Base-by-base conservation (phyloP, 2,113 vertebrate genomes). In the Anthoscopus minutus region DNA sequence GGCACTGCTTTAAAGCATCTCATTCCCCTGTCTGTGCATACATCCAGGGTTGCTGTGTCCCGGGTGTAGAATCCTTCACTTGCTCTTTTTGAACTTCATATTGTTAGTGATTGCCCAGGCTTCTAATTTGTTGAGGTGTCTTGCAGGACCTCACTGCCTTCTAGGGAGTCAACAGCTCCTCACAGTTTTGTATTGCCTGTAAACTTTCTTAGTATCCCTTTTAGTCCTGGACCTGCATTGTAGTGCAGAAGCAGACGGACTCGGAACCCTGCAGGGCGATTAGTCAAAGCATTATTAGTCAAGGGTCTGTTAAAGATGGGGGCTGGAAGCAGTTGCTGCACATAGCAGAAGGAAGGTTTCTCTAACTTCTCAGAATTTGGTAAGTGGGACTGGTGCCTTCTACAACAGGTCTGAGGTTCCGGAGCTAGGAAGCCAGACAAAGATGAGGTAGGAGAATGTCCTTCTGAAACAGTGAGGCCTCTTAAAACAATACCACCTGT, bases 1-100 rank as follows among this genome's bases (percentile, higher is more conserved):
- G 4, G 27, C 22, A 11, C 28, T 64, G 23, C n/a, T n/a, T 8
- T 47, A 18, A 19, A 47, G 28, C 5, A 6, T n/a, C 6, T 47
- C 50, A 15, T 38, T 56, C 4, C 28, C 3, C 15, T 22, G 15
- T 38, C 17, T 11, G 17, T 37, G 5, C 0, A 3, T 47, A 7
- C 9, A 47, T 9, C 14, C 28, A 64, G 15, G 22, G 18, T 12
- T 84, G 23, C 14, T 33, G 4, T 9, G 9, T 64, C 23, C 23
- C 8, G 5, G 38, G 20, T 54, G 28, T 22, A 45, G 48, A 73
- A 54, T 38, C n/a, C 7, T 37, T 37, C 28, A 28, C 23, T 47
- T 54, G 11, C n/a, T 27, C 28, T 38, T 64, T 64, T 40, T 47
- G n/a, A n/a, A 47, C n/a, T 54, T 38, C 6, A 10, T 38, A 12